These are phyloP conservation scores for Mastacembelus armatus DNA, from an alignment of 2,797 vertebrate species.

Conservation along the genomic window DNA sequence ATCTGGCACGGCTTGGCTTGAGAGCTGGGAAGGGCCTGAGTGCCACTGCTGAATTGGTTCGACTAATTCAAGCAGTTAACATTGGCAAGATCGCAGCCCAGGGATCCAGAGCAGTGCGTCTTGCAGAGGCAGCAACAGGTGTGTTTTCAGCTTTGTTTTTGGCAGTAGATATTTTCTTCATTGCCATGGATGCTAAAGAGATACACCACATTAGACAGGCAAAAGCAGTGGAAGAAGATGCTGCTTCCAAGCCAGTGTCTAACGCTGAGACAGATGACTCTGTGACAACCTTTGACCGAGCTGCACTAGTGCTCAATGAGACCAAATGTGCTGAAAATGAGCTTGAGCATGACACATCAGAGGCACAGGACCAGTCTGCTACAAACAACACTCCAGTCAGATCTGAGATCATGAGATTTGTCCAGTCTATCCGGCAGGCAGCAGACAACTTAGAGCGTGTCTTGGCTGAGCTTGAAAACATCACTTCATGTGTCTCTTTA, in stretches of 20 bases:
- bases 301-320: background rate
- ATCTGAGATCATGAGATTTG: constrained; percentile 35
- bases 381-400: background rate
- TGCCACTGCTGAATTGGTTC: constrained; percentile 20
- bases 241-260: background rate
- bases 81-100: constrained; percentile 44
- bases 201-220: constrained; percentile 37
- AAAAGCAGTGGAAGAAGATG: background rate
- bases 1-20: accelerated
- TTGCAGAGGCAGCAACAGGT: constrained; percentile 20
- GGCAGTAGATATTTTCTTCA: constrained; percentile 33
- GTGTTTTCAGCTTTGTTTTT: constrained; percentile 24
- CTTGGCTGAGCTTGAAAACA: background rate
- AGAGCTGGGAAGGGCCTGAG: constrained; percentile 5
- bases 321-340: no score
- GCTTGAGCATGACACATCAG: background rate
- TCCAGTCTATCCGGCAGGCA: constrained; percentile 15
- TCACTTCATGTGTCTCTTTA: background rate
- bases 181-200: constrained; percentile 60
- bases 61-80: constrained; percentile 22
- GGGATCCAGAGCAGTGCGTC: constrained; percentile 31
- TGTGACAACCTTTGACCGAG: background rate
- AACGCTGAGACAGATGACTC: background rate
- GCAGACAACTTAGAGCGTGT: constrained; percentile 7
- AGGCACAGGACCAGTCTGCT: background rate